phyloP scores from a whole-genome alignment of 2,888 invertebrate genomes.

The Pheosia tremula region DNA sequence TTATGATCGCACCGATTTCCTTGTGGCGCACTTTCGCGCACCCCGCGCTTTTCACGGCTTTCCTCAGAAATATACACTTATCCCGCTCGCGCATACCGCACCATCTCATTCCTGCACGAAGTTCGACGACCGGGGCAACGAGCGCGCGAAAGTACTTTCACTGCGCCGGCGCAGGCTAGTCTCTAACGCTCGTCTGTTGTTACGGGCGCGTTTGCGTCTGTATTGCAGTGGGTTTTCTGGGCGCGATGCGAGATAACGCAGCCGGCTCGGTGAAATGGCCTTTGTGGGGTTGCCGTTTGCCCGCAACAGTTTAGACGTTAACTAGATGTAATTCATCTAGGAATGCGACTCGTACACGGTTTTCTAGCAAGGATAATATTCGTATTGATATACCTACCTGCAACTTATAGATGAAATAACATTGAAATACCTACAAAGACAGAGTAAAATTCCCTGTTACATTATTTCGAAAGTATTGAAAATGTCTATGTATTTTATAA shows the following conservation, averaged over 20 bases:
- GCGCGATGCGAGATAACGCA: slow-evolving; percentile 54
- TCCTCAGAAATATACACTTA: slow-evolving; percentile 66
- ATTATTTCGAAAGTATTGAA: no score
- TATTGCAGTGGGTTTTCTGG: slow-evolving; percentile 51
- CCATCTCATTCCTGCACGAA: slow-evolving; percentile 56
- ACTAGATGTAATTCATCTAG: slow-evolving; percentile 70
- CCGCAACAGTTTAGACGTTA: slow-evolving; percentile 57
- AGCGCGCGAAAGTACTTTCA: slow-evolving; percentile 84
- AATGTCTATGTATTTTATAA: no score
- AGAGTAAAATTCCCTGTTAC: no score
- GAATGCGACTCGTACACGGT: slow-evolving; percentile 55
- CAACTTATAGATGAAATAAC: no score
- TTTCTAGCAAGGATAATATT: slow-evolving; percentile 11
- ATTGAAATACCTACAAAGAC: no score
- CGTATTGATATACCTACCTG: no score
- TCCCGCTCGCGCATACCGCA: slow-evolving; percentile 54
- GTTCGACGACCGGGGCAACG: slow-evolving; percentile 81
- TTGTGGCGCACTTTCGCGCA: slow-evolving; percentile 74
- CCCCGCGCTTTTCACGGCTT: slow-evolving; percentile 72
- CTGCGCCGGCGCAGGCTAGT: slow-evolving; percentile 76
- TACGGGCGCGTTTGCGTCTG: slow-evolving; percentile 68
- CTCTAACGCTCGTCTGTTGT: slow-evolving; percentile 58
- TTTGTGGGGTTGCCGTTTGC: slow-evolving; percentile 37
- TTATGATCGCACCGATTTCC: slow-evolving; percentile 72
- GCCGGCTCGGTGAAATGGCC: slow-evolving; percentile 61